Conservation (phyloP, 1,140 invertebrate species). For the Magallana angulata region DNA sequence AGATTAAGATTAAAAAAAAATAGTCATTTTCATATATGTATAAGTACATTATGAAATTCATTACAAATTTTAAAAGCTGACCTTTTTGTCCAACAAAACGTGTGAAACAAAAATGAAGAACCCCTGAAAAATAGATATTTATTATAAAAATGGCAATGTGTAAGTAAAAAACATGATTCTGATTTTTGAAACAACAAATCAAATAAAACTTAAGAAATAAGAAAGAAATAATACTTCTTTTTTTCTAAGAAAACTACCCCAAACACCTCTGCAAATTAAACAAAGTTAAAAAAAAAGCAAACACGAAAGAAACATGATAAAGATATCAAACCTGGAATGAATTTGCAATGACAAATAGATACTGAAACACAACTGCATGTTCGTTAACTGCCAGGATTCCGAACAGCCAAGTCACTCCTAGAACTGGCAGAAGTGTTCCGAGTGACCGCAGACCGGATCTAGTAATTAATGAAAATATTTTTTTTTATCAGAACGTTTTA, state of each 20-base stretch:
- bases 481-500: no score
- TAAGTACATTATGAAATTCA: no score
- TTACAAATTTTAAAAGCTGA: no score
- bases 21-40: no score
- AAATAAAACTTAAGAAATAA: no score
- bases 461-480: neutral
- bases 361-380: conserved; percentile 50
- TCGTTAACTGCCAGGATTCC: conserved; percentile 51
- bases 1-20: no score
- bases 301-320: no score
- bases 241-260: no score
- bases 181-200: neutral
- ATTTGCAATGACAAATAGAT: conserved; percentile 50
- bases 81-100: neutral
- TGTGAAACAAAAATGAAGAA: conserved; percentile 29
- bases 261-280: no score
- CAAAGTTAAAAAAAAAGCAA: no score
- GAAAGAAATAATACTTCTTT: no score
- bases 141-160: neutral
- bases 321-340: conserved; percentile 50
- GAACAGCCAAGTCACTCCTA: conserved; percentile 55
- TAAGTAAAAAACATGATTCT: neutral
- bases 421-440: conserved; percentile 44
- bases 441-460: conserved; percentile 47
- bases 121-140: neutral